Conservation (phyloP, 2,113 vertebrate genomes). For the Cyprinus carpio region DNA sequence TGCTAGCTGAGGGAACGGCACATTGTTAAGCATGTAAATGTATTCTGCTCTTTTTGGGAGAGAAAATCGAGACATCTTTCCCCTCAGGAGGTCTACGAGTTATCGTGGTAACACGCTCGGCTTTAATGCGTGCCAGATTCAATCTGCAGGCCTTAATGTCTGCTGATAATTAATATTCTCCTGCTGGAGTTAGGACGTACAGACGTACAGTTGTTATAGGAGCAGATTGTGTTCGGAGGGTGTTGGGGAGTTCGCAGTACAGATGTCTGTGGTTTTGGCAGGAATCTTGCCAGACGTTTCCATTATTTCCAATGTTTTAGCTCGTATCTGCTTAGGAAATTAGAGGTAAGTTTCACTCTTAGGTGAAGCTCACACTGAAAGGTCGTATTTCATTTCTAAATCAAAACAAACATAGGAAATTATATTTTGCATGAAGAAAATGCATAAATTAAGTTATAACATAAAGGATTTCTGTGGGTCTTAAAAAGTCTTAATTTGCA, state of each 20-base stretch:
- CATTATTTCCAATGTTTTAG: background rate
- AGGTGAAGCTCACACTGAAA: background rate
- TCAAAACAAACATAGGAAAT: background rate
- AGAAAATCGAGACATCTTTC: constrained; percentile 50
- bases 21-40: too few relatives aligned
- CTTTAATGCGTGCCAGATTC: constrained; percentile 58
- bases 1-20: too few relatives aligned
- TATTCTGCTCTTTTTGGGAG: background rate
- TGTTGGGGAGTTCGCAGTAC: background rate
- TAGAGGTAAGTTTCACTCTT: background rate
- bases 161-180: constrained; percentile 56
- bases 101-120: constrained; percentile 57
- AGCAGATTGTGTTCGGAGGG: constrained; percentile 5
- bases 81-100: constrained; percentile 57
- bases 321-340: background rate
- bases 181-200: constrained; percentile 39
- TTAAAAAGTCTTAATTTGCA: background rate
- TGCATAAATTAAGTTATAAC: background rate
- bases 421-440: background rate
- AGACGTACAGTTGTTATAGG: constrained; percentile 19
- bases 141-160: constrained; percentile 56
- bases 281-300: background rate
- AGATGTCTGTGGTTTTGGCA: background rate
- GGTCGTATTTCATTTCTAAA: too few relatives aligned
- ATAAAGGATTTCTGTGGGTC: background rate